phyloP scores from a whole-genome alignment of 2,113 vertebrate species.

The Hydrolagus affinis region DNA sequence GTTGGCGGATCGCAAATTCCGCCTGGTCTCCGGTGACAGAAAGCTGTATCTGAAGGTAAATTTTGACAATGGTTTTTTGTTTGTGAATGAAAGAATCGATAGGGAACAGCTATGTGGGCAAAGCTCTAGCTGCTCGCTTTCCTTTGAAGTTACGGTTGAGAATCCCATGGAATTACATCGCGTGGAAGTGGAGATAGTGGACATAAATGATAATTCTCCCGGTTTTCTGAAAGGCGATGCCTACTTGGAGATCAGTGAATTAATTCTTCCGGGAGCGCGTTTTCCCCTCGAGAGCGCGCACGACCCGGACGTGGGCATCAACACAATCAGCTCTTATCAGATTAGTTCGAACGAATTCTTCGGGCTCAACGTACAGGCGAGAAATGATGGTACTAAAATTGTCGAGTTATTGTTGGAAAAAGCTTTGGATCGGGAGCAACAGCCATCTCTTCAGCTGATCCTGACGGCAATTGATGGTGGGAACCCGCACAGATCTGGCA shows the following conservation, averaged over 20 bases:
- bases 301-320: constrained; percentile 52
- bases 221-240: constrained; percentile 46
- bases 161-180: constrained; percentile 60
- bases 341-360: constrained; percentile 51
- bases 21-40: constrained; percentile 38
- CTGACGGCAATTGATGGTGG: constrained; percentile 57
- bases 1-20: constrained; percentile 33
- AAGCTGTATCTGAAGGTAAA: constrained; percentile 46
- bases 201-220: constrained; percentile 56
- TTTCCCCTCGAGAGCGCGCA: constrained; percentile 56
- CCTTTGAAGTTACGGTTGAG: constrained; percentile 53
- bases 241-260: constrained; percentile 50
- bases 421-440: constrained; percentile 53
- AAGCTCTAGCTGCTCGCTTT: constrained; percentile 43
- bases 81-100: constrained; percentile 51
- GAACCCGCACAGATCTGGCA: constrained; percentile 50
- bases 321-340: constrained; percentile 53
- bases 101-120: constrained; percentile 56
- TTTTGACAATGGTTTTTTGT: constrained; percentile 47
- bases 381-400: constrained; percentile 54
- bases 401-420: constrained; percentile 53
- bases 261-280: constrained; percentile 44
- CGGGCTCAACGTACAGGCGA: constrained; percentile 53
- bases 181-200: constrained; percentile 49
- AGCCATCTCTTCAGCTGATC: constrained; percentile 40